Percentiles rank a stretch among this genome's conserved stretches.
These are phyloP conservation scores for Lasioglossum lativentre DNA, from an alignment of 2,888 invertebrate species.

Conservation along the genomic window DNA sequence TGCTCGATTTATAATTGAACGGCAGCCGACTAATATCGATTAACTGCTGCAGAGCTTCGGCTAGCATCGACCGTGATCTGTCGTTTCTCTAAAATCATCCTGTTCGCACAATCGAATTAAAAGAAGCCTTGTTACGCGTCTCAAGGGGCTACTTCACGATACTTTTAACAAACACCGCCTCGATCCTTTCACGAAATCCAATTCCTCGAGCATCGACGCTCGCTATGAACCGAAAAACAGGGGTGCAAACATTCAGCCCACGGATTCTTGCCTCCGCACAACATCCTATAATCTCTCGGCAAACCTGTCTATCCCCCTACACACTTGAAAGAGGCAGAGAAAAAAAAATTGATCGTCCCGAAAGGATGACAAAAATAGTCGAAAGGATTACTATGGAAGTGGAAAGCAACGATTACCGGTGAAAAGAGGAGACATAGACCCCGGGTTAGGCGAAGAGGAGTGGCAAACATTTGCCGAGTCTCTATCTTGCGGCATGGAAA, in stretches of 20 bases:
- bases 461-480: constrained; percentile 73
- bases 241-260: constrained; percentile 31
- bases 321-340: background rate
- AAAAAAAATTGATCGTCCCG: background rate
- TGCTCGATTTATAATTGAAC: constrained; percentile 79
- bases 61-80: constrained; percentile 56
- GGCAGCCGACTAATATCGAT: constrained; percentile 73
- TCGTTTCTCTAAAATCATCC: background rate
- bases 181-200: background rate
- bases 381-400: constrained; percentile 48
- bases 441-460: constrained; percentile 16
- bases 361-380: constrained; percentile 47
- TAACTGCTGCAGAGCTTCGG: constrained; percentile 69
- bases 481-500: constrained; percentile 36
- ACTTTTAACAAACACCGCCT: background rate
- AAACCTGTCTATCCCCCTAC: constrained; percentile 26
- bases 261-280: constrained; percentile 27
- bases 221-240: constrained; percentile 2
- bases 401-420: constrained; percentile 28
- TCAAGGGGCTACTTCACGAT: background rate
- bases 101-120: too few relatives aligned
- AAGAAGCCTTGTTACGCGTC: background rate
- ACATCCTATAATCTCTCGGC: constrained; percentile 24
- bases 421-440: constrained; percentile 50
- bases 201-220: constrained; percentile 32